A percentile compares a stretch with the other conserved stretches of the same genome.
These are phyloP conservation scores for Cantharis lateralis DNA, from an alignment of 2,888 invertebrate genomes.

Conservation along the genomic window DNA sequence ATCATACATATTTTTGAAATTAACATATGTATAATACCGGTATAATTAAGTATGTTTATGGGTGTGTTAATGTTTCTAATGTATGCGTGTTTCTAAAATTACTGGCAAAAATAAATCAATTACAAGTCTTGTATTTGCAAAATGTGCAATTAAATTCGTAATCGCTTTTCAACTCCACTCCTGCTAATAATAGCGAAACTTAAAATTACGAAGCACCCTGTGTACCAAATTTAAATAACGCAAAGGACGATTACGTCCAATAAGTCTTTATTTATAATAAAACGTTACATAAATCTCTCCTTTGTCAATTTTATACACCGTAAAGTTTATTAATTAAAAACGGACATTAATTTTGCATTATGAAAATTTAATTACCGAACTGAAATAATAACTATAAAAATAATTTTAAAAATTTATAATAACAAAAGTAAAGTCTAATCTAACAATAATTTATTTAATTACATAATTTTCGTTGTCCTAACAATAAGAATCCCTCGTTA, in stretches of 20 bases:
- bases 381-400: not conserved
- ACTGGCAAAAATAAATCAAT: slow-evolving; percentile 29
- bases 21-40: slow-evolving; percentile 33
- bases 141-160: slow-evolving; percentile 11
- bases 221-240: not conserved
- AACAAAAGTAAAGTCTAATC: not conserved
- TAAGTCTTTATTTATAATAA: not conserved
- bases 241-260: not conserved
- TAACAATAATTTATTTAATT: not conserved
- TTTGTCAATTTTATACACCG: not conserved
- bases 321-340: not conserved
- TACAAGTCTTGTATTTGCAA: slow-evolving; percentile 17
- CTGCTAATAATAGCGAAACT: not conserved
- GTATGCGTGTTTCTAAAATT: slow-evolving; percentile 32
- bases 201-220: not conserved
- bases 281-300: not conserved
- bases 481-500: not conserved
- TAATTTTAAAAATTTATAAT: not conserved
- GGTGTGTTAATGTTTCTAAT: slow-evolving; percentile 33
- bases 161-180: not conserved
- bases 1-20: slow-evolving; percentile 33
- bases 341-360: not conserved
- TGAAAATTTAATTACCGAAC: not conserved
- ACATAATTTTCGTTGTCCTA: not conserved
- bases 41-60: slow-evolving; percentile 35